These are phyloP conservation scores for Cephonodes hylas DNA, from an alignment of 2,888 invertebrate genomes.

Conservation along the genomic window DNA sequence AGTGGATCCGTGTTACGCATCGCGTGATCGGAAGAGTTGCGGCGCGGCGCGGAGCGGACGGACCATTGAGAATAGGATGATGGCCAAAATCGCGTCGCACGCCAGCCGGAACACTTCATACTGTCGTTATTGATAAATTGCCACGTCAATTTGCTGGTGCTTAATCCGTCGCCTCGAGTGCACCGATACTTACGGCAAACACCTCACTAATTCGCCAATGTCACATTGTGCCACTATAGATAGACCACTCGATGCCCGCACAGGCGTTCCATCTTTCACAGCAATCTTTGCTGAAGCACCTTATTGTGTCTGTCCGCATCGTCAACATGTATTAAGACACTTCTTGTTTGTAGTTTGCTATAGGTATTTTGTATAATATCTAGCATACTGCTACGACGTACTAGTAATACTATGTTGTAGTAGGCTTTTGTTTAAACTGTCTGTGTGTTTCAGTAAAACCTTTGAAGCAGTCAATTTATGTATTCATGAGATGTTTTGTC, in stretches of 20 bases:
- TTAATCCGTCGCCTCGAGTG: conserved; percentile 46
- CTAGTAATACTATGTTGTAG: too few relatives aligned
- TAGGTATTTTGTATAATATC: not conserved
- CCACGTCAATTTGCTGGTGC: conserved; percentile 55
- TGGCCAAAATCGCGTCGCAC: conserved; percentile 64
- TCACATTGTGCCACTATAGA: conserved; percentile 43
- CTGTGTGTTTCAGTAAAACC: not conserved
- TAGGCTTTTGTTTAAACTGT: not conserved
- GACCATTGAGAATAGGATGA: conserved; percentile 26
- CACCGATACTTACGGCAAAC: conserved; percentile 35
- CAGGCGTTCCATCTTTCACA: not conserved
- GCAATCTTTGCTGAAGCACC: not conserved
- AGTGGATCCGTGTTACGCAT: conserved; percentile 11
- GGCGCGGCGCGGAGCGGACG: conserved; percentile 22
- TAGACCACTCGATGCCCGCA: conserved; percentile 17
- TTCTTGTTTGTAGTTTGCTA: not conserved
- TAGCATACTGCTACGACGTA: not conserved
- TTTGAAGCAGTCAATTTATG: not conserved
- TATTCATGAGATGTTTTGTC: not conserved
- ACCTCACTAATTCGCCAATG: conserved; percentile 44
- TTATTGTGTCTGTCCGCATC: not conserved
- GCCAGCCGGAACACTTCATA: conserved; percentile 72
- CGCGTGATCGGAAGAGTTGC: conserved; percentile 25
- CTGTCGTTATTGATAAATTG: conserved; percentile 80
- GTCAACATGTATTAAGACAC: not conserved